Base-by-base conservation (phyloP, 2,888 invertebrate genomes). In the Atethmia centrago region DNA sequence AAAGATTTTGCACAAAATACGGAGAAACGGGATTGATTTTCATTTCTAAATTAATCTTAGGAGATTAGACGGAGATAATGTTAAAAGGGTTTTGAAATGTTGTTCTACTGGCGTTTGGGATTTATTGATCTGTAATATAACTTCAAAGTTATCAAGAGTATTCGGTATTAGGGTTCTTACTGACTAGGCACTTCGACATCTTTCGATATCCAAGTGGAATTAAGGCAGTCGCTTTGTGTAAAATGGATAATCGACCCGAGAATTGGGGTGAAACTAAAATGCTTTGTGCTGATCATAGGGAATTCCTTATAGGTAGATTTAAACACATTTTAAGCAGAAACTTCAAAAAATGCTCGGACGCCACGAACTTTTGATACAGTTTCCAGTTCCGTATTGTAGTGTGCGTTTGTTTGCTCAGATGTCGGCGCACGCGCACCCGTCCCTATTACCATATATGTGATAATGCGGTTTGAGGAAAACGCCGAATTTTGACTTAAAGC, bases 391-490 rank as follows among this genome's bases (percentile, higher is more conserved):
- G 68, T 82, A 71, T 85, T 71, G 74, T 72, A 82, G 62, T 75
- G 78, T 78, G 67, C 51, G 83, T 82, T 42, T 92, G 87, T 94
- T 94, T 93, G 88, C 58, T 83, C 93, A 94, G 93, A 92, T 92
- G 93, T 85, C 88, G 85, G 88, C 87, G 89, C 90, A 85, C 87
- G 88, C 91, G 91, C 93, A 92, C 91, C 92, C 93, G 92, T 80
- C 77, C 87, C 92, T 91, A 92, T 96, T 96, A 96, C 92, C 95
- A 88, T 87, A 84, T 84, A 89, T 64, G 91, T 94, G 95, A 92
- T 96, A 96, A 96, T 94, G 88, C 85, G 86, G 79, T 87, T 89
- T 88, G 91, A 89, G 91, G 91, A 89, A 90, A 90, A 92, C 90
- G 93, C 95, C 95, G 94, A 95, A 94, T 92, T 94, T 91, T 91